phyloP scores from a whole-genome alignment of 2,888 invertebrate species.

The Polydrusus pterygomalis region DNA sequence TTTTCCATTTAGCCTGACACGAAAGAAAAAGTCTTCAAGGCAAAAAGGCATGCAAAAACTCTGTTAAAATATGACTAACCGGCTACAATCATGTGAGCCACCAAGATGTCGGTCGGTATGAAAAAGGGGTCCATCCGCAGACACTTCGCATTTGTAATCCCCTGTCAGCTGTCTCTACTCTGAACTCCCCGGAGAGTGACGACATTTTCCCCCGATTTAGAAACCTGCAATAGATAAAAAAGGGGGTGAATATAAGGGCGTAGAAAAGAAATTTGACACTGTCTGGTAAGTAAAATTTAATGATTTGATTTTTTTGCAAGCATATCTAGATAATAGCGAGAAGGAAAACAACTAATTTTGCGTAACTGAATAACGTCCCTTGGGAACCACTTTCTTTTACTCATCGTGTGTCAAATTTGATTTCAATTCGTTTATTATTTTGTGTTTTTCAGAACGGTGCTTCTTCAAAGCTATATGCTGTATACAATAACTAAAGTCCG shows the following conservation, averaged over 20 bases:
- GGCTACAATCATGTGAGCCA: slow-evolving; percentile 69
- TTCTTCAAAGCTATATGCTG: no score
- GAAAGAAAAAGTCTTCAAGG: slow-evolving; percentile 29
- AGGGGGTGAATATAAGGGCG: slow-evolving; percentile 15
- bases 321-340: no score
- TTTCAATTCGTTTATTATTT: no score
- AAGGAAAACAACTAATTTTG: no score
- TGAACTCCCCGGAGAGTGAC: slow-evolving; percentile 69
- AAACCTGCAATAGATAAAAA: slow-evolving; percentile 67
- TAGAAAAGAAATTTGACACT: slow-evolving; percentile 10
- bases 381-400: no score
- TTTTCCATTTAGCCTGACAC: slow-evolving; percentile 44
- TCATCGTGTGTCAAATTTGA: no score
- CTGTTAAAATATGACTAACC: slow-evolving; percentile 63
- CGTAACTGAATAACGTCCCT: no score
- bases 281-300: slow-evolving; percentile 15
- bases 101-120: slow-evolving; percentile 71
- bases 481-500: no score
- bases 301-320: background rate
- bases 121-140: slow-evolving; percentile 71
- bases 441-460: no score
- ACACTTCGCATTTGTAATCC: slow-evolving; percentile 72
- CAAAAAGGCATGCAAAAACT: slow-evolving; percentile 46
- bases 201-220: slow-evolving; percentile 69
- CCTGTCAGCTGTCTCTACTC: slow-evolving; percentile 69